These are phyloP conservation scores for Sitta carolinensis DNA, from an alignment of 2,797 vertebrate species.

Conservation along the genomic window DNA sequence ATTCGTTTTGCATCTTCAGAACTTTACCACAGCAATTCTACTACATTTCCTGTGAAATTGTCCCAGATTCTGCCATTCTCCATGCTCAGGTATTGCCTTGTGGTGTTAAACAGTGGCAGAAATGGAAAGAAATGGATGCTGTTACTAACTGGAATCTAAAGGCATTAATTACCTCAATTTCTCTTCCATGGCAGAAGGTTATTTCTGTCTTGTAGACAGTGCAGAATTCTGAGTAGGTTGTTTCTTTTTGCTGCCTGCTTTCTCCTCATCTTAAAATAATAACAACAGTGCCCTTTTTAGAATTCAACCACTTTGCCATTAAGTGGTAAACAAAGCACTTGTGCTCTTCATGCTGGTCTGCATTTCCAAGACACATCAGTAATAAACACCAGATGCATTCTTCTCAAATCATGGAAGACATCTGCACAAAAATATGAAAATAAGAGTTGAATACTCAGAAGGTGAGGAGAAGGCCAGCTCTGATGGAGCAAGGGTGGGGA, in stretches of 20 bases:
- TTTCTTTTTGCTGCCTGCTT: not conserved
- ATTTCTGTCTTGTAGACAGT: not conserved
- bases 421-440: not conserved
- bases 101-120: not conserved
- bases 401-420: not conserved
- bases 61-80: not conserved
- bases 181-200: not conserved
- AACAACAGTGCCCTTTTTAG: constrained; percentile 4
- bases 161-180: not conserved
- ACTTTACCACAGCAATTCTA: not conserved
- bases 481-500: not conserved
- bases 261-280: constrained; percentile 21
- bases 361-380: not conserved
- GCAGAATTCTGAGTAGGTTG: not conserved
- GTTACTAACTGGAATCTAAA: not conserved
- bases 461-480: not conserved
- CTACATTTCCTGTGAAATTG: not conserved
- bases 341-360: not conserved
- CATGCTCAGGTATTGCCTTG: not conserved
- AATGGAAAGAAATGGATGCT: not conserved
- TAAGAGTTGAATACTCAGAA: not conserved
- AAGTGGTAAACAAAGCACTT: constrained; percentile 39
- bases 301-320: constrained; percentile 21
- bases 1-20: not conserved
- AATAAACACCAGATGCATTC: not conserved